Conservation (phyloP, 2,113 vertebrate genomes). For the Solea senegalensis region DNA sequence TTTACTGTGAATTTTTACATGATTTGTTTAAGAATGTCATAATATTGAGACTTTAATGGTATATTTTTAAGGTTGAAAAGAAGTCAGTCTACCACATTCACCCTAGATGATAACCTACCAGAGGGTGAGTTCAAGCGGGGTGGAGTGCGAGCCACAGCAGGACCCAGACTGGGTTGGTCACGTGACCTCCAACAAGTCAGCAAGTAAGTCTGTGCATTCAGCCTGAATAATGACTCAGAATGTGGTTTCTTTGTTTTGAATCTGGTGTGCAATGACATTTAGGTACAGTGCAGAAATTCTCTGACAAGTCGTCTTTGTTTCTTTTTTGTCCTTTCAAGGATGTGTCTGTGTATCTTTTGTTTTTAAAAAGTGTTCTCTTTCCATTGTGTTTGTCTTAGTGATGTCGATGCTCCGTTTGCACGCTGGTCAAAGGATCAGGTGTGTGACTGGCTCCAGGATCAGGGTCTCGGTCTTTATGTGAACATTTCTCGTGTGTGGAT, state of each 20-base stretch:
- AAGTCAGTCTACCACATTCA: conserved; percentile 96
- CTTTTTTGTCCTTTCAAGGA: background rate
- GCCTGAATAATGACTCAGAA: conserved; percentile 23
- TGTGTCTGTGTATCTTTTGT: background rate
- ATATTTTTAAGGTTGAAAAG: conserved; percentile 85
- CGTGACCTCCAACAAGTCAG: conserved; percentile 89
- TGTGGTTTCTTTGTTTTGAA: conserved; percentile 35
- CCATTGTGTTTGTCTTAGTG: conserved; percentile 73
- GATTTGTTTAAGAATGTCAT: background rate
- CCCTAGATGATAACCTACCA: conserved; percentile 90
- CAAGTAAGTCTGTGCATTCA: conserved; percentile 80
- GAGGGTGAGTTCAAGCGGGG: conserved; percentile 94
- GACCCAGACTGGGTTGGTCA: conserved; percentile 95
- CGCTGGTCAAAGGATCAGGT: conserved; percentile 98
- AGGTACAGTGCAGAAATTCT: background rate
- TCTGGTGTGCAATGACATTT: conserved; percentile 7
- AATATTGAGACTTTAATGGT: background rate
- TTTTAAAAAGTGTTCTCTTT: background rate
- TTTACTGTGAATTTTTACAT: background rate
- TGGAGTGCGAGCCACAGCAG: conserved; percentile 93
- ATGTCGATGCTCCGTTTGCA: conserved; percentile 95
- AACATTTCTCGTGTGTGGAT: conserved; percentile 91
- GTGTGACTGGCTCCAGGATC: conserved; percentile 93
- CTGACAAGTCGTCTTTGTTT: background rate
- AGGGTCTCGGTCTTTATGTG: conserved; percentile 92